Evolutionary conservation across 92 coral and sea anemone species (phyloP), one percentile per base, ranked within the genome.

Genomic region (Bergia sp.): DNA sequence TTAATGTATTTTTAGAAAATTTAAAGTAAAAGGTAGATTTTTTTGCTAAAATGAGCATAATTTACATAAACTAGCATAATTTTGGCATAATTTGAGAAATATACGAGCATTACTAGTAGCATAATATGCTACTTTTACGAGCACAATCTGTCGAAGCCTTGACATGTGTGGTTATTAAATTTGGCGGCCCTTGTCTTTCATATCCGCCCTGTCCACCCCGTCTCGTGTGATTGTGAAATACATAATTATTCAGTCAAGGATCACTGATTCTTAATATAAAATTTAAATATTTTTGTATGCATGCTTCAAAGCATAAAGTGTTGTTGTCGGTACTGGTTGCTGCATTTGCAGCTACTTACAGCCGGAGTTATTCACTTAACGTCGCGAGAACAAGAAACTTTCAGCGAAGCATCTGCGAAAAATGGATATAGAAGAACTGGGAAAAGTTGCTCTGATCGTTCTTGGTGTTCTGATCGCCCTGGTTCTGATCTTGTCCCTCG

Each of bases 401-500:
- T 21, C 3, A 23, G 57, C 38, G 18, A 4, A 44, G 39, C 39
- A 78, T 39, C 1, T 4, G 37, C 36, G 37, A 45, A 45, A 69
- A 12, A 84, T 84, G 87, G 87, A 84, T 84, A n/a, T 84, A 49
- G 79, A 72, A 37, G 36, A 67, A 36, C 66, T 84, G 8, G 79
- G 87, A 11, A 84, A 15, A 36, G 50, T 84, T 45, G 45, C 67
- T 38, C 74, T 84, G 10, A 84, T 84, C 5, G 87, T 84, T 3
- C 64, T 84, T 2, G 87, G 87, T 1, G 87, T 84, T 47, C 67
- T 84, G 18, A 71, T 84, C 44, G 87, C 79, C 1, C 12, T 84
- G 65, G 87, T 84, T 0, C 45, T 84, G 66, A 13, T 84, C 43
- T 44, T 84, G 67, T 37, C 79, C 5, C 65, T 69, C 42, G 87